phyloP scores from a whole-genome alignment of 2,888 invertebrate genomes.

The Crossocerus cetratus region DNA sequence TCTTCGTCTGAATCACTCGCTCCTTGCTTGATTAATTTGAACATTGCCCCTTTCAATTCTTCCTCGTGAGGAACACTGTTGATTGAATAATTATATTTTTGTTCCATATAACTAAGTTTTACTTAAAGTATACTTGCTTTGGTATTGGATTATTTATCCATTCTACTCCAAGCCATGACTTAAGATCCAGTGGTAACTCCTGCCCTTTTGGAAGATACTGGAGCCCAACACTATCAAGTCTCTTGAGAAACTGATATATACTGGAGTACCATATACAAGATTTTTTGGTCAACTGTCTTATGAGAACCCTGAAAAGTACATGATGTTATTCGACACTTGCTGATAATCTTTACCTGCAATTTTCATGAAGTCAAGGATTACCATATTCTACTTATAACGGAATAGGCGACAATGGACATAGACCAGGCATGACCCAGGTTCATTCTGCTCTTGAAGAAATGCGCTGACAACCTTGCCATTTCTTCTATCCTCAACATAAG shows the following conservation, averaged over 20 bases:
- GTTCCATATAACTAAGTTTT: no score
- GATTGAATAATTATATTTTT: no score
- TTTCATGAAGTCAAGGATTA: conserved; percentile 40
- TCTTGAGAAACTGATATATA: conserved; percentile 75
- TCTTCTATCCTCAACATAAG: conserved; percentile 79
- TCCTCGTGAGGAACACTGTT: conserved; percentile 26
- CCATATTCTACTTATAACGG: conserved; percentile 80
- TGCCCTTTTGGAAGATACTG: conserved; percentile 78
- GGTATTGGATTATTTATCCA: conserved; percentile 77
- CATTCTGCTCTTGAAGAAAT: conserved; percentile 79
- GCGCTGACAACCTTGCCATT: conserved; percentile 77
- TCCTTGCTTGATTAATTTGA: conserved; percentile 59
- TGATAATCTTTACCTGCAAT: not conserved
- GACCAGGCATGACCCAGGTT: conserved; percentile 80
- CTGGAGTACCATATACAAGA: conserved; percentile 79
- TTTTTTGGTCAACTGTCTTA: conserved; percentile 77
- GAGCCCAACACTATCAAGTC: conserved; percentile 77
- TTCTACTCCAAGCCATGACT: conserved; percentile 78
- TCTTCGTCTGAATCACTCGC: conserved; percentile 48
- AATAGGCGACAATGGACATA: conserved; percentile 80
- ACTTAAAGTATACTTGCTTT: conserved; percentile 44
- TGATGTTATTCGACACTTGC: not conserved
- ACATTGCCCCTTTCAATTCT: conserved; percentile 56
- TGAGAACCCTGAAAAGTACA: conserved; percentile 72
- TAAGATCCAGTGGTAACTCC: conserved; percentile 77